phyloP scores from a whole-genome alignment of 2,797 vertebrate genomes.

The Dermochelys coriacea region DNA sequence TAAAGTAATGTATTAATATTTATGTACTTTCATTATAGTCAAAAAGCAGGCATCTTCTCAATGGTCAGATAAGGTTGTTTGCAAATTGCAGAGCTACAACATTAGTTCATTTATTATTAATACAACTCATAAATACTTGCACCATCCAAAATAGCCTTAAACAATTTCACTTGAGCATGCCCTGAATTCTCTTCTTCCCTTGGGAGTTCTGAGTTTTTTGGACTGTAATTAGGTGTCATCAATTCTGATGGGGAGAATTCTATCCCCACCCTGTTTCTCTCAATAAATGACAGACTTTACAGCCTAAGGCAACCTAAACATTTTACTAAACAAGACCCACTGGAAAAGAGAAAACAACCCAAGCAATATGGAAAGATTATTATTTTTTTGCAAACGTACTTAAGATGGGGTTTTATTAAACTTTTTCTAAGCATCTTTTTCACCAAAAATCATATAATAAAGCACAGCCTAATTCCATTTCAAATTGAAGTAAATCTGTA shows the following conservation, averaged over 20 bases:
- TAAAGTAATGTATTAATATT: constrained; percentile 74
- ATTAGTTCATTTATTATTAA: constrained; percentile 80
- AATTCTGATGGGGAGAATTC: constrained; percentile 67
- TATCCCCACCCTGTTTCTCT: constrained; percentile 66
- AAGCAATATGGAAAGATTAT: neutral
- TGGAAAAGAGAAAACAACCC: constrained; percentile 33
- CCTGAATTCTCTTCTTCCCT: constrained; percentile 63
- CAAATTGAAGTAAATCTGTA: neutral
- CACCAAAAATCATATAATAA: neutral
- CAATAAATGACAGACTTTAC: constrained; percentile 74
- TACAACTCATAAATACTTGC: constrained; percentile 77
- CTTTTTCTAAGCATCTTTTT: constrained; percentile 1
- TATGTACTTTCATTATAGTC: constrained; percentile 70
- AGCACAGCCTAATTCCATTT: neutral
- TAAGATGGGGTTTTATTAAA: neutral
- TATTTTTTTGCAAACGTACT: constrained; percentile 62
- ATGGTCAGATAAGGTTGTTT: constrained; percentile 74
- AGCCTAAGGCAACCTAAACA: constrained; percentile 71
- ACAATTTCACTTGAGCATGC: constrained; percentile 68
- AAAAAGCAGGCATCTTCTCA: constrained; percentile 63
- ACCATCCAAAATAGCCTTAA: constrained; percentile 77
- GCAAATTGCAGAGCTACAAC: constrained; percentile 67
- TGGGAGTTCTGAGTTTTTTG: constrained; percentile 57
- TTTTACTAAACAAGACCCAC: constrained; percentile 66
- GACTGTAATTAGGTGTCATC: constrained; percentile 79